Base-by-base conservation (phyloP, 2,888 invertebrate genomes). In the Deroplatys truncata region DNA sequence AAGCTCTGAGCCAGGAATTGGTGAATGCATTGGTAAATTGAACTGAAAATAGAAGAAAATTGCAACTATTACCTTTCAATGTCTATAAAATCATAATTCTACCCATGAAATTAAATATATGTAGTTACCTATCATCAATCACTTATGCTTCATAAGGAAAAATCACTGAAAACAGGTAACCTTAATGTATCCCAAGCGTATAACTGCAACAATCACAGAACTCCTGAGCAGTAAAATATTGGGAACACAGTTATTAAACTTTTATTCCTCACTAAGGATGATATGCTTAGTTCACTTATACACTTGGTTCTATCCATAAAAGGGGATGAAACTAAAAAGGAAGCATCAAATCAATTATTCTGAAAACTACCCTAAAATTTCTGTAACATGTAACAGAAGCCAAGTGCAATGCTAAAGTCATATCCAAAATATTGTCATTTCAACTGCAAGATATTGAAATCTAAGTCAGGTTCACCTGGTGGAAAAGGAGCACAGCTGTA, bases 1-100 rank as follows among this genome's bases (percentile, higher is more conserved):
- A 93, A 99, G 95, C 94, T 99, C 99, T 10, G 98, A 98, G 20
- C 99, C 99, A 84, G 99, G 98, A 92, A 99, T 98, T 84, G 97
- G 97, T 91, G 97, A 97, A 93, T 98, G 97, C 96, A 98, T 97
- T 3, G 98, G 98, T 92, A 99, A 94, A 92, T 97, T 98, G 92
- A 98, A 96, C 96, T 98, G 93, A 56, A 92, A 92, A 87, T 88
- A 90, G 90, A 25, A 20, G 5, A 4, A 72, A 72, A 72, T 20
- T 72, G 0, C 25, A 56, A 16, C 15, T 72, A 20, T 56, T 56
- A 5, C 20, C 25, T 72, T 72, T 72, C 13, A 25, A 16, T 1
- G 56, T 20, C 2, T 13, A 43, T 13, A 43, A 43, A 43, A 1
- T 43, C 43, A 43, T 43, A 43, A 72, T 72, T 72, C 7, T 72